Evolutionary conservation across 2,797 vertebrate genomes (phyloP), one percentile per base, ranked within the genome.

Genomic region (Parauchenoglanis ngamensis): DNA sequence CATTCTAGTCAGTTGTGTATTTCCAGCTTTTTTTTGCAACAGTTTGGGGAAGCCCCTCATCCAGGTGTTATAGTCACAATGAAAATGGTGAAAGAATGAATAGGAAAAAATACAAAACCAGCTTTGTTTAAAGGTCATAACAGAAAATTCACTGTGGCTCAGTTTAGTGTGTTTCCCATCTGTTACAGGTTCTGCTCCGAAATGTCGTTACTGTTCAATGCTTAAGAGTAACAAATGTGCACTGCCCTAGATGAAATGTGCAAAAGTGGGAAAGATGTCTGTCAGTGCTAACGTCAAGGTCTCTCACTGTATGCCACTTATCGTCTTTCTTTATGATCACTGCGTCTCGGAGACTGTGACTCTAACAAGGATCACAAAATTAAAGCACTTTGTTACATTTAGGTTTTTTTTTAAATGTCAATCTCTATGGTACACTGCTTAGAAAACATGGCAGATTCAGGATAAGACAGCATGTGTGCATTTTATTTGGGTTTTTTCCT

Each of bases 171-270:
- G 5, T 17, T 1, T 35, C 4, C 0, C 0, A 4, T 31, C 28
- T 68, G 28, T 68, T 31, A 31, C 65, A 68, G 65, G 28, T 31
- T 35, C 28, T 68, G 28, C 65, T 68, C 11, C 35, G 28, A 31
- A 0, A 68, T 68, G 65, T 35, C 11, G 15, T 5, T 10, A 13
- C 13, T 15, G 28, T 68, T 10, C 13, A 4, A 0, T 0, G 28
- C 11, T 3, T 1, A 17, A 15, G 12, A 35, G 1, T 10, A 23
- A 2, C 13, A 17, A 2, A 35, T 68, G 28, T 13, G n/a, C n/a
- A 31, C 7, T 17, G 7, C 0, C 8, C 8, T 0, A 0, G 25
- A 0, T 67, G n/a, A 12, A 15, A 15, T 2, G 11, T 31, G 63
- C 63, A 28, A 1, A 0, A 3, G 1, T 67, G 11, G 1, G 28